Conservation (phyloP, 2,797 vertebrate species). For the Fistularia tabacaria region DNA sequence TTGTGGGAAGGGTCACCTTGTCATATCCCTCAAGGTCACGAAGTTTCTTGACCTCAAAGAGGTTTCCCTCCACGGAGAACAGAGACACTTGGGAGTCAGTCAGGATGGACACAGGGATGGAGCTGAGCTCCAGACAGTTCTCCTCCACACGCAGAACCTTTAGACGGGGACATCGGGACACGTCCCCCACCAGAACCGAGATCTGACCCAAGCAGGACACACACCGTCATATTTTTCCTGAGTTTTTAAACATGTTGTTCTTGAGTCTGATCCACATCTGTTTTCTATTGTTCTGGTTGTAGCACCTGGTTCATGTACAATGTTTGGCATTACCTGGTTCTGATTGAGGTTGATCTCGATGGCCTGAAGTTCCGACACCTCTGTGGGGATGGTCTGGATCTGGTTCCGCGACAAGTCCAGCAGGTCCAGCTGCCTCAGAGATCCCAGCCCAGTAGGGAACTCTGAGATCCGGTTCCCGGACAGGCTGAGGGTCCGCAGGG, state of each 20-base stretch:
- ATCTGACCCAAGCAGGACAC: conserved; percentile 67
- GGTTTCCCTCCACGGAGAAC: conserved; percentile 93
- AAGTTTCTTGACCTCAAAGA: conserved; percentile 92
- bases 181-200: conserved; percentile 81
- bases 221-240: background rate
- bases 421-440: conserved; percentile 86
- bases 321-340: conserved; percentile 82
- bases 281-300: background rate
- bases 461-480: conserved; percentile 85
- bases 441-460: conserved; percentile 83
- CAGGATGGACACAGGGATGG: conserved; percentile 88
- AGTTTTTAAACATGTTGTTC: too few species aligned
- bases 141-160: conserved; percentile 97
- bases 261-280: background rate
- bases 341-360: conserved; percentile 98
- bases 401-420: conserved; percentile 91
- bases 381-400: conserved; percentile 83
- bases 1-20: conserved; percentile 43
- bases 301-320: background rate
- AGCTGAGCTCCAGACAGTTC: conserved; percentile 91
- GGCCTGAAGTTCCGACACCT: conserved; percentile 84
- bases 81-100: conserved; percentile 88
- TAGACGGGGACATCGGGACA: conserved; percentile 87
- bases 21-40: conserved; percentile 92
- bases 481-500: conserved; percentile 85